Base-by-base conservation (phyloP, 2,888 invertebrate species). In the Lissonota sp. region DNA sequence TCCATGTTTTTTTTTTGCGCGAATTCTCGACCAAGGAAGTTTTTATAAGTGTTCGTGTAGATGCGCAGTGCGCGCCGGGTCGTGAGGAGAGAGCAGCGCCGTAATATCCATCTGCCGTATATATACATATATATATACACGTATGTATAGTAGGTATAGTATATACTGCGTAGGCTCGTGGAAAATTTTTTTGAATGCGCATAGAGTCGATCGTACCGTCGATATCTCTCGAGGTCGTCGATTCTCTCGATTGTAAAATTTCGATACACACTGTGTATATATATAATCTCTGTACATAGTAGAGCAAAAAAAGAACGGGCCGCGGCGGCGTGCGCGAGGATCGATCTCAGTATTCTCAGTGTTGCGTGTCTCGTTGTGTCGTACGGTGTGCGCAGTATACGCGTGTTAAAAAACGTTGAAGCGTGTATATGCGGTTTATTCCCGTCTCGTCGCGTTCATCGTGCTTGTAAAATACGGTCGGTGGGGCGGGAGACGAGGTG, bases 311-410 rank as follows among this genome's bases (percentile, higher is more conserved):
- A 14, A 51, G 73, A 55, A 63, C 64, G 73, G 55, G 40, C 79
- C 78, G 55, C 69, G 49, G 71, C 80, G 80, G 78, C 75, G 75
- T 75, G 79, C 82, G 82, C 84, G 78, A 79, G 76, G 81, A 86
- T 87, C 86, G 88, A 88, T 85, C n/a, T n/a, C n/a, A n/a, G n/a
- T n/a, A n/a, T n/a, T n/a, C n/a, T n/a, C 86, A 85, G 85, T 86
- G 69, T 79, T 55, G 80, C 62, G 82, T 75, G 82, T 70, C 73
- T 77, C 82, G 57, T 73, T 82, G 76, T 67, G 71, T 67, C 46
- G 64, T 40, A 58, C 62, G 58, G 81, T 76, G n/a, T 46, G 71
- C 5, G 73, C 60, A 40, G 67, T 57, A 8, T 12, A 55, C 12
- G 49, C 14, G 53, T 53, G 49, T n/a, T 1, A 26, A 26, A 26